phyloP scores from a whole-genome alignment of 2,888 invertebrate species.

The Serripes groenlandicus region DNA sequence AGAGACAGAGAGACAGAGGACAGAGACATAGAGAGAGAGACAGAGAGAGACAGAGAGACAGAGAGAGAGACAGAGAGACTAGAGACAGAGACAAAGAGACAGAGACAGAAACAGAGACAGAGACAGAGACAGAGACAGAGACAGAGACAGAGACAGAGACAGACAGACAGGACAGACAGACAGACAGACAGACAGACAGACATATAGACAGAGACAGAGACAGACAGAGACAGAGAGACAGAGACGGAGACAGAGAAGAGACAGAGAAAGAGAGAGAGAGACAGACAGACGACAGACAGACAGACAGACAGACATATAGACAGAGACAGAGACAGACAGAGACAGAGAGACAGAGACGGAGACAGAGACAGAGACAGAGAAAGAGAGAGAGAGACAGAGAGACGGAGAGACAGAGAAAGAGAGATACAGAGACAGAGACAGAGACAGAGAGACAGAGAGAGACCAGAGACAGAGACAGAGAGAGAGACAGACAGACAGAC shows the following conservation, averaged over 20 bases:
- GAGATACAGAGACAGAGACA: background rate
- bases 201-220: background rate
- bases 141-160: background rate
- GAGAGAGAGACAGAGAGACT: background rate
- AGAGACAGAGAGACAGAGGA: background rate
- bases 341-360: conserved; percentile 14
- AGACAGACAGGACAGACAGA: background rate
- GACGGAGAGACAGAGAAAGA: background rate
- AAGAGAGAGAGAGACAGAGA: background rate
- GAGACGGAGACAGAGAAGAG: conserved; percentile 14
- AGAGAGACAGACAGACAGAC: background rate
- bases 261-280: background rate
- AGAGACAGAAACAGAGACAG: background rate
- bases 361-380: background rate
- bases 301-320: background rate
- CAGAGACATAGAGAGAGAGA: background rate
- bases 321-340: background rate
- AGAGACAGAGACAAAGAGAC: background rate
- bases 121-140: background rate
- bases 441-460: background rate
- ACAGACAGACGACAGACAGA: background rate
- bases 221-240: background rate
- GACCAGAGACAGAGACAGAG: background rate
- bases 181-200: background rate
- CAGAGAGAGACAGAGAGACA: background rate